Base-by-base conservation (phyloP, 2,888 invertebrate species). In the Eulithis prunata region DNA sequence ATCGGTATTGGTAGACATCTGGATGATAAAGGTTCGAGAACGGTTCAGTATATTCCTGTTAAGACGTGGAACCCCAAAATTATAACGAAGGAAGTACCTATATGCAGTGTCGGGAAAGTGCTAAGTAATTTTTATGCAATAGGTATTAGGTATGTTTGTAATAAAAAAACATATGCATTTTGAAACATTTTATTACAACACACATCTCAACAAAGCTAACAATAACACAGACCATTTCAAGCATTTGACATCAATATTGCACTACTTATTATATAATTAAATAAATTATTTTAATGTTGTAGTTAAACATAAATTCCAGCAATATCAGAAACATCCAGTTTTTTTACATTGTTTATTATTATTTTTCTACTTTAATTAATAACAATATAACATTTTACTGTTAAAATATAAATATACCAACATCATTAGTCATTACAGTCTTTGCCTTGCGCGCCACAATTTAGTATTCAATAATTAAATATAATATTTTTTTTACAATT, bases 181-280 rank as follows among this genome's bases (percentile, higher is more conserved):
- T 56, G 4, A 52, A 63, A 51, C 21, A 75, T 85, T 88, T 90
- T 86, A 83, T 83, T 80, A 80, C 81, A 85, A 83, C 83, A 84
- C 81, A 86, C 71, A 71, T 58, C 57, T 41, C 80, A 85, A 85
- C 82, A 78, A 87, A 87, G 86, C 88, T 75, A 76, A 82, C 81
- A 80, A 82, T 78, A 86, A 85, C 86, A 85, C 80, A 79, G 82
- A 84, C 75, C 32, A 51, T 78, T 49, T 82, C 75, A 81, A 84
- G 82, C 75, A 79, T 78, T 76, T 57, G 71, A 79, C 81, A 79
- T 77, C 72, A 55, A 79, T 69, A 68, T 59, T 55, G 58, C 65
- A 63, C 60, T 60, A 55, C 54, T 62, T 58, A 55, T 47, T 36
- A 55, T 46, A 46, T 8, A 5, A 14, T 14, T 13, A 47, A 7